phyloP scores from a whole-genome alignment of 2,113 vertebrate species.

The Gila orcuttii region DNA sequence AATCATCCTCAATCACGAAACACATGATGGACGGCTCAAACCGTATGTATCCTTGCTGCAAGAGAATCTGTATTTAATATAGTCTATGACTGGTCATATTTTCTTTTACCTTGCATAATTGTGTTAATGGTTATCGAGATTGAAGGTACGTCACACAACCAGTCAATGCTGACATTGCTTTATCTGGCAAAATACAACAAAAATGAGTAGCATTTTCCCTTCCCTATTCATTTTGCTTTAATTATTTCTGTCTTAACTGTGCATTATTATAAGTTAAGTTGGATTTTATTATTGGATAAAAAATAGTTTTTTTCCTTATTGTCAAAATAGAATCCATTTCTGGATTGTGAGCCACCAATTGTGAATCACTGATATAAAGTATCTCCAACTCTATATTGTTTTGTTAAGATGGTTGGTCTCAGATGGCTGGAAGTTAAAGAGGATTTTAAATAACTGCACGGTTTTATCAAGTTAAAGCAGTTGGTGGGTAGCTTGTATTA shows the following conservation, averaged over 20 bases:
- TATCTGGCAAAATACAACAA: not conserved
- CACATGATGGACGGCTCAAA: not conserved
- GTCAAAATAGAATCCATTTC: not conserved
- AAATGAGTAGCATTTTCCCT: not conserved
- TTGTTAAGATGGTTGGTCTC: no score
- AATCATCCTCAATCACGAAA: not conserved
- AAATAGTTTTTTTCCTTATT: not conserved
- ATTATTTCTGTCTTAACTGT: not conserved
- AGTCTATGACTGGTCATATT: not conserved
- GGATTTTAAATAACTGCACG: not conserved
- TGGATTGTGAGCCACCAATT: not conserved
- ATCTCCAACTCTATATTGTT: not conserved
- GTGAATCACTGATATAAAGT: not conserved
- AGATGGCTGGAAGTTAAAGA: constrained; percentile 35
- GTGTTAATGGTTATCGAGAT: not conserved
- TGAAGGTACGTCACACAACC: not conserved
- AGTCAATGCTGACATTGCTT: not conserved
- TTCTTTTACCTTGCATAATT: not conserved
- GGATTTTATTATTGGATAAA: not conserved
- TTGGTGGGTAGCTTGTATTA: not conserved
- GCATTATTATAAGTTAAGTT: not conserved
- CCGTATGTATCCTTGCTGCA: not conserved
- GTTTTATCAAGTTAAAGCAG: constrained; percentile 29
- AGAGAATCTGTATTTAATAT: not conserved
- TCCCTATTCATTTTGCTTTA: not conserved